Evolutionary conservation across 2,888 invertebrate species (phyloP).

Genomic region (Tuberolachnus salignus): DNA sequence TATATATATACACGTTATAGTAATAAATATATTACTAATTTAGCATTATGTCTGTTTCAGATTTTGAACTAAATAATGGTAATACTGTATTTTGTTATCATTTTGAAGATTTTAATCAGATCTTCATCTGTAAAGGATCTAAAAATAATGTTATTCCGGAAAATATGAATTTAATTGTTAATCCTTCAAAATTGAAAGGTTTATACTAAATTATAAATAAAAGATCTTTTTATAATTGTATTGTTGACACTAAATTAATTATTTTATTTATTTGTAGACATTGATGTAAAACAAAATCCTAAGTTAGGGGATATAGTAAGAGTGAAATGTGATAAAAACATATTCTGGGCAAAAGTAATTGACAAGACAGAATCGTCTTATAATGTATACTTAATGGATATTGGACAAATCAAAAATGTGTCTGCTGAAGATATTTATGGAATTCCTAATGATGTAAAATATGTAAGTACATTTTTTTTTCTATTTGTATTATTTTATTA

Average conservation of each 20-base stretch:
- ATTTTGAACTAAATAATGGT: conserved; percentile 21
- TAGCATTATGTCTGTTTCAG: neutral
- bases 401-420: conserved; percentile 22
- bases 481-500: conserved; percentile 6
- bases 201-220: neutral
- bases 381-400: conserved; percentile 29
- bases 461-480: neutral
- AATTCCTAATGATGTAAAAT: conserved; percentile 14
- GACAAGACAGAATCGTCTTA: neutral
- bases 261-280: conserved; percentile 13
- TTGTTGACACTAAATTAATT: neutral
- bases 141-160: neutral
- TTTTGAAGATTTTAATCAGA: conserved; percentile 39
- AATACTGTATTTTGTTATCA: conserved; percentile 41
- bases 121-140: conserved; percentile 39
- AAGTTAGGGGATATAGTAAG: conserved; percentile 19
- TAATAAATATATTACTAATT: too few relatives aligned
- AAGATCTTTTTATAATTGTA: neutral
- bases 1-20: too few relatives aligned
- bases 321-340: conserved; percentile 34
- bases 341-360: conserved; percentile 4
- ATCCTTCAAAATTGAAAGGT: conserved; percentile 20
- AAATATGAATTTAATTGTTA: conserved; percentile 7
- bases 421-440: conserved; percentile 19
- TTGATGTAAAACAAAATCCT: neutral